Percentiles rank a stretch among this genome's conserved stretches.
Conservation (phyloP, 2,797 vertebrate species). For the Sardinella longiceps region DNA sequence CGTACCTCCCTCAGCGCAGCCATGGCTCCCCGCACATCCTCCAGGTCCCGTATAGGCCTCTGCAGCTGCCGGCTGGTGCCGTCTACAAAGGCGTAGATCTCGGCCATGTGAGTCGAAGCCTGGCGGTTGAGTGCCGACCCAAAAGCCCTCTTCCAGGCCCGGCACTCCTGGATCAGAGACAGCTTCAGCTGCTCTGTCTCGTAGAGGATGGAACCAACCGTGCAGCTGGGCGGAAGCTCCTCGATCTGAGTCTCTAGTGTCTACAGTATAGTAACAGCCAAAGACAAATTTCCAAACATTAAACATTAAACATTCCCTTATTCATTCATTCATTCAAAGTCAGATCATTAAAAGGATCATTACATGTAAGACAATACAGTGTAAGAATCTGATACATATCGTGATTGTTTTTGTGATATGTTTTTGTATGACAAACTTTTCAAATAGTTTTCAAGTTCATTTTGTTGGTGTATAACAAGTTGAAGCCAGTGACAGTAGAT, state of each 20-base stretch:
- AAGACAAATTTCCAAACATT: too few species aligned
- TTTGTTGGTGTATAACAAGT: too few species aligned
- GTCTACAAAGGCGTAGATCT: slow-evolving; percentile 76
- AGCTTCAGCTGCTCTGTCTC: slow-evolving; percentile 74
- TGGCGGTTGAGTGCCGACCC: slow-evolving; percentile 75
- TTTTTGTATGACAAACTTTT: too few species aligned
- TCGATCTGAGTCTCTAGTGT: slow-evolving; percentile 76
- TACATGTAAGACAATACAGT: too few species aligned
- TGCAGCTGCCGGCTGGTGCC: slow-evolving; percentile 74
- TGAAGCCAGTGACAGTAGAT: too few species aligned
- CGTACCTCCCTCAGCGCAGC: slow-evolving; percentile 76
- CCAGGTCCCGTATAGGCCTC: slow-evolving; percentile 78
- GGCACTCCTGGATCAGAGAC: slow-evolving; percentile 78
- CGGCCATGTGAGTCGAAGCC: slow-evolving; percentile 73
- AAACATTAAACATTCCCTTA: too few species aligned
- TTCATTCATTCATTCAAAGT: too few species aligned
- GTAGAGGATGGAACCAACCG: slow-evolving; percentile 70
- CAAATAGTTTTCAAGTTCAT: too few species aligned
- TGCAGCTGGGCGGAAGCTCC: slow-evolving; percentile 69
- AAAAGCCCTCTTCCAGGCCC: slow-evolving; percentile 75
- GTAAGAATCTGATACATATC: neutral
- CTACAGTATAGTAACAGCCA: slow-evolving; percentile 69
- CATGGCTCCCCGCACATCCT: slow-evolving; percentile 79
- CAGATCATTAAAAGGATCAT: too few species aligned
- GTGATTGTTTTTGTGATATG: neutral